Evolutionary conservation across 2,888 invertebrate species (phyloP), one percentile per base, ranked within the genome.

Genomic region (Deroplatys truncata): DNA sequence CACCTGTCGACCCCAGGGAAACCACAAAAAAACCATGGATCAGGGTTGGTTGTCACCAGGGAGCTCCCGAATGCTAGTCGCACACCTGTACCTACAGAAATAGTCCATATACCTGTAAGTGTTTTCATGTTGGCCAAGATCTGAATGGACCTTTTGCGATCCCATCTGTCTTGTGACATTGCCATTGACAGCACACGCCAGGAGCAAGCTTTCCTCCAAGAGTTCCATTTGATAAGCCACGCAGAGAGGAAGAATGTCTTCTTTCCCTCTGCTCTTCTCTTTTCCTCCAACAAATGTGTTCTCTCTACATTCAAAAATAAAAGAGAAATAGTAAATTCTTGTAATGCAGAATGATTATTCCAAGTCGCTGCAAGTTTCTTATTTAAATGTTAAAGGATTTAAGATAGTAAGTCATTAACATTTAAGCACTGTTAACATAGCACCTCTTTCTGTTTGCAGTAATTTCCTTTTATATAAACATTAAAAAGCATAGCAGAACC

Each of bases 161-260:
- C 95, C 89, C 94, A 94, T 90, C 94, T 94, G 90, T 94, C 94
- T n/a, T 96, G 96, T 91, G 94, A 95, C 91, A 95, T 95, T 72
- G 97, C 96, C 89, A 97, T 94, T 93, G 95, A 94, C 28, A 97
- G 92, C 56, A 97, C 93, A 91, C 96, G 94, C 94, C 96, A 96
- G 1, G 96, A 96, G n/a, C 96, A 92, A 10, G 95, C 95, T 92
- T 95, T 95, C 92, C 95, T 95, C 28, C 96, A 93, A 25, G 95
- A 94, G 92, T 96, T 96, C 96, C 96, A 96, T 93, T 94, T 94
- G 91, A 94, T 94, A 25, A 86, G 83, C 25, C 86, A 82, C 9
- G 88, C 35, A 56, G 88, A 72, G 2, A 72, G 88, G 82, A 90
- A 43, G 88, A 88, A 83, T 29, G 89, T 28, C 7, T 28, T 29